A percentile compares a stretch with the other conserved stretches of the same genome.
These are phyloP conservation scores for Papilio xuthus DNA, from an alignment of 1,140 invertebrate species.

Conservation along the genomic window DNA sequence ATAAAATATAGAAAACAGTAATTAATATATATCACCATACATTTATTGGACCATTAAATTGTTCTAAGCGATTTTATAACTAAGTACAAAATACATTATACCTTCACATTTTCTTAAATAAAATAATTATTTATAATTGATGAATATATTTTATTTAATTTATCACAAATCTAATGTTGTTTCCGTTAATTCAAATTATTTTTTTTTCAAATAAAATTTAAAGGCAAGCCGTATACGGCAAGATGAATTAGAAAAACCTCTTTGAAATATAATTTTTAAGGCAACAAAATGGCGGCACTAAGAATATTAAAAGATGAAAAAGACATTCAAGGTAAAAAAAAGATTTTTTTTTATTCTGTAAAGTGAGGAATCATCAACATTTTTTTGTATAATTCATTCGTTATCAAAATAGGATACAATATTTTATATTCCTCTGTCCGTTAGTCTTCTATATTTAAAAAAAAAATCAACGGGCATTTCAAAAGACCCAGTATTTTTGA, in stretches of 20 bases:
- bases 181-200: not conserved
- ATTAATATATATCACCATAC: constrained; percentile 49
- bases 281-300: not conserved
- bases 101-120: constrained; percentile 44
- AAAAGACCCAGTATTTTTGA: too few relatives aligned
- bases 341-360: not conserved
- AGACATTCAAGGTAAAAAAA: not conserved
- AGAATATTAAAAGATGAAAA: not conserved
- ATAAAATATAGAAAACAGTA: constrained; percentile 61
- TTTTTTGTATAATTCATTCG: not conserved
- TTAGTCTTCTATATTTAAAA: too few relatives aligned
- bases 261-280: constrained; percentile 21
- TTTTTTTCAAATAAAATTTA: constrained; percentile 1
- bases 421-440: too few relatives aligned
- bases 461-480: too few relatives aligned
- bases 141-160: constrained; percentile 32
- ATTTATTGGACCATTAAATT: constrained; percentile 51
- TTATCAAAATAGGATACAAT: too few relatives aligned
- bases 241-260: constrained; percentile 31
- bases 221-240: constrained; percentile 50
- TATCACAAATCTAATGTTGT: constrained; percentile 4
- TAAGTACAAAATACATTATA: constrained; percentile 59
- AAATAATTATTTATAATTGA: constrained; percentile 39
- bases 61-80: constrained; percentile 46
- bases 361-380: not conserved